Evolutionary conservation across 1,140 invertebrate species (phyloP).

Genomic region (Eriosoma lanigerum): DNA sequence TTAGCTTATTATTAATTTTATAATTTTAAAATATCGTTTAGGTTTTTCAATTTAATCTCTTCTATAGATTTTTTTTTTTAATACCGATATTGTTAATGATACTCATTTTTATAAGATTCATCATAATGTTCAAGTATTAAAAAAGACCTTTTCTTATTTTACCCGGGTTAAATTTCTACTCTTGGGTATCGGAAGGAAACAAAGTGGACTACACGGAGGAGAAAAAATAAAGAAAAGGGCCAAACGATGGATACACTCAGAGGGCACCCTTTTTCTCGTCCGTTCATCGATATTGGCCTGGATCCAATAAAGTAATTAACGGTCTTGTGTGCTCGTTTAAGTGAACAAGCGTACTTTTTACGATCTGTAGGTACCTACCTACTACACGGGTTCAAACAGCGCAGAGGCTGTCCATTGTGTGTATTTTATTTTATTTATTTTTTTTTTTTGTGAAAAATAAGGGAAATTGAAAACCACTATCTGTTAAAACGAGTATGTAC

Average conservation of each 20-base stretch:
- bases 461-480: background rate
- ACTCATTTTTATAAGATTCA: too few species aligned
- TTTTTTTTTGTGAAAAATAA: constrained; percentile 14
- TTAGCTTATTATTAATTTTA: too few species aligned
- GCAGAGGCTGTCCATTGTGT: background rate
- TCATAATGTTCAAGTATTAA: too few species aligned
- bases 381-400: background rate
- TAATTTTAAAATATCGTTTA: too few species aligned
- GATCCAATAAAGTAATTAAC: constrained; percentile 48
- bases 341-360: constrained; percentile 36
- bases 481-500: constrained; percentile 5
- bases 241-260: background rate
- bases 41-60: too few species aligned
- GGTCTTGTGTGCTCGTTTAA: constrained; percentile 7
- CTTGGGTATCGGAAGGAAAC: background rate
- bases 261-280: background rate
- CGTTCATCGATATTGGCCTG: constrained; percentile 24
- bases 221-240: background rate
- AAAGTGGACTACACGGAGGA: background rate
- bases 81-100: too few species aligned
- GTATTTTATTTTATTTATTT: background rate
- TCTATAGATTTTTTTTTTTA: too few species aligned
- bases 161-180: background rate
- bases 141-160: background rate
- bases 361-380: background rate